phyloP scores from a whole-genome alignment of 2,797 vertebrate genomes.

The Danio albolineatus region DNA sequence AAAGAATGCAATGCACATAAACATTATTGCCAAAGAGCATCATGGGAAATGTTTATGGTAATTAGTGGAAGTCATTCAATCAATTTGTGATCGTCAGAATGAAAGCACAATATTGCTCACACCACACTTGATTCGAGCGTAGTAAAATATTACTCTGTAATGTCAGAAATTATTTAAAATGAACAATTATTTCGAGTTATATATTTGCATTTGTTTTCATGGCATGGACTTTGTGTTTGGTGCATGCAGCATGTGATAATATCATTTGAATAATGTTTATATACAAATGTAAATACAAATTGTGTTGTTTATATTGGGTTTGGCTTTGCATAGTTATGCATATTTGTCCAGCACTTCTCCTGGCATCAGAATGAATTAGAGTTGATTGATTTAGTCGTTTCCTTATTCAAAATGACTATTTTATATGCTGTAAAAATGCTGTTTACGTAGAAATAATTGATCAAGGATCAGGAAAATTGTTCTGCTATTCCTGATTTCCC shows the following conservation, averaged over 20 bases:
- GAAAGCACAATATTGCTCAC: conserved; percentile 41
- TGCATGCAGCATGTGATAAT: background rate
- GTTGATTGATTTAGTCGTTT: background rate
- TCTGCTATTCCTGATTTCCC: conserved; percentile 20
- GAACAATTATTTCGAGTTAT: conserved; percentile 47
- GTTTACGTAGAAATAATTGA: conserved; percentile 14
- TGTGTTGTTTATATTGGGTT: background rate
- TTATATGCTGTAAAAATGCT: background rate
- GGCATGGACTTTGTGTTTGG: conserved; percentile 11
- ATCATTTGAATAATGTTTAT: background rate
- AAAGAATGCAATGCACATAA: conserved; percentile 39
- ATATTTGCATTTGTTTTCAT: conserved; percentile 38
- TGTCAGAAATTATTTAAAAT: conserved; percentile 41
- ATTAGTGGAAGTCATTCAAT: conserved; percentile 45
- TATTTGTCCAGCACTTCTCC: conserved; percentile 21
- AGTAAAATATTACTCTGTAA: conserved; percentile 39
- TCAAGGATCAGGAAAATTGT: background rate
- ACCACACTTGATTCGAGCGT: conserved; percentile 22
- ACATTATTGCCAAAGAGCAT: conserved; percentile 32
- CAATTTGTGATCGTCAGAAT: conserved; percentile 37
- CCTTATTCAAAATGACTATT: conserved; percentile 6
- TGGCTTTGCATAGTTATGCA: conserved; percentile 7
- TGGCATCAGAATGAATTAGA: background rate
- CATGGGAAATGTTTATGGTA: conserved; percentile 45
- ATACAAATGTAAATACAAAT: background rate